phyloP scores from a whole-genome alignment of 1,140 invertebrate species.

The Cephus cinctus region DNA sequence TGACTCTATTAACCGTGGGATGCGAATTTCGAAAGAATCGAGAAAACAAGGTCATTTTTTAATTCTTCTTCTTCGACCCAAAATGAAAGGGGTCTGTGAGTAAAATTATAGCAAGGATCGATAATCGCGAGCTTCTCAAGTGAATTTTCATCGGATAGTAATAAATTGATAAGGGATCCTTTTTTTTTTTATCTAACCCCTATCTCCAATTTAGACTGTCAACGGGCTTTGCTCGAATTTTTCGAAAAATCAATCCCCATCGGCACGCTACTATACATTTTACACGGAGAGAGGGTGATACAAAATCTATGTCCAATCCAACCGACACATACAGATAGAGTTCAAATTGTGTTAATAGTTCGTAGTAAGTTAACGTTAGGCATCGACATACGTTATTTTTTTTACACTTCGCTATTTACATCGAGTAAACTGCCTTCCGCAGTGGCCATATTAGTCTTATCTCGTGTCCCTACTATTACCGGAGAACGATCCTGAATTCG shows the following conservation, averaged over 20 bases:
- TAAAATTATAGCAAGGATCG: too few relatives aligned
- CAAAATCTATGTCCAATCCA: conserved; percentile 48
- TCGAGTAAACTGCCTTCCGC: conserved; percentile 4
- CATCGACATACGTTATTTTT: conserved; percentile 26
- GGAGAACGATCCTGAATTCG: too few relatives aligned
- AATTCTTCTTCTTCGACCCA: too few relatives aligned
- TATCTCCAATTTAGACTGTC: too few relatives aligned
- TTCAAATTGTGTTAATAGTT: conserved; percentile 38
- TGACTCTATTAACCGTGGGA: conserved; percentile 32
- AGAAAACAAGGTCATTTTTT: too few relatives aligned
- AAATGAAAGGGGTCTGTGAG: too few relatives aligned
- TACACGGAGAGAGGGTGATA: conserved; percentile 44
- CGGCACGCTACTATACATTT: conserved; percentile 26
- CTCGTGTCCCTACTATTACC: neutral
- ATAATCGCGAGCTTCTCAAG: too few relatives aligned
- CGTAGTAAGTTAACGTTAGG: conserved; percentile 20
- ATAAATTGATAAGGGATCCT: too few relatives aligned
- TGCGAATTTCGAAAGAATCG: conserved; percentile 19
- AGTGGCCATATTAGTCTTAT: neutral
- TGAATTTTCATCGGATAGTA: too few relatives aligned
- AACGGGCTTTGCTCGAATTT: neutral
- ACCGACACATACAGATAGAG: conserved; percentile 44
- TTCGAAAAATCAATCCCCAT: conserved; percentile 15
- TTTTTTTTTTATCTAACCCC: too few relatives aligned
- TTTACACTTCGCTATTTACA: conserved; percentile 35